A percentile compares a stretch with the other conserved stretches of the same genome.
Conservation (phyloP, 2,888 invertebrate species). For the Catocala nupta region DNA sequence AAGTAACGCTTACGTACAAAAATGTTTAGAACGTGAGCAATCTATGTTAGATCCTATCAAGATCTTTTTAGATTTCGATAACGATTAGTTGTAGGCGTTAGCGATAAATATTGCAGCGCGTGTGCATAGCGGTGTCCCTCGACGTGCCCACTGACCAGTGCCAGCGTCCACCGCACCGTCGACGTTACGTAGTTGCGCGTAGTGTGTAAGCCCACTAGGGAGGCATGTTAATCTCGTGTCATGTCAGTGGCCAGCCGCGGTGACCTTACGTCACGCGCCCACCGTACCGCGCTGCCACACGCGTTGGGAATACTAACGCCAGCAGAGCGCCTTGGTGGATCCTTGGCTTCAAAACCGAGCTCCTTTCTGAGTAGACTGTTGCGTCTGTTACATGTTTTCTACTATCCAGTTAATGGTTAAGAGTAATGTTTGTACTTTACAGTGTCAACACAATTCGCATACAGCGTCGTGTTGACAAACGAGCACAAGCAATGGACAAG, state of each 20-base stretch:
- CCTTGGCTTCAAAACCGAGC: slow-evolving; percentile 87
- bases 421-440: slow-evolving; percentile 41
- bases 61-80: slow-evolving; percentile 39
- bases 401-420: slow-evolving; percentile 63
- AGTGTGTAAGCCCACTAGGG: slow-evolving; percentile 48
- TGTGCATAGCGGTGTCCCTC: slow-evolving; percentile 21
- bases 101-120: slow-evolving; percentile 23
- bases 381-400: slow-evolving; percentile 75
- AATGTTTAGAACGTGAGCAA: slow-evolving; percentile 35
- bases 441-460: slow-evolving; percentile 38
- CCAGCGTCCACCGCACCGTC: slow-evolving; percentile 6
- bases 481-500: slow-evolving; percentile 18
- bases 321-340: slow-evolving; percentile 83
- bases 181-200: slow-evolving; percentile 33
- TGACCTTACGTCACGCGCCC: slow-evolving; percentile 85
- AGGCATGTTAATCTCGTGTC: slow-evolving; percentile 77
- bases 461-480: slow-evolving; percentile 35
- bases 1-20: not conserved
- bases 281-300: slow-evolving; percentile 73
- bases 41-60: slow-evolving; percentile 35
- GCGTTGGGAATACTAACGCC: slow-evolving; percentile 84
- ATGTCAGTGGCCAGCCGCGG: slow-evolving; percentile 78
- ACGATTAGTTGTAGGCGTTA: slow-evolving; percentile 30
- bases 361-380: slow-evolving; percentile 83
- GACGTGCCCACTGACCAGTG: slow-evolving; percentile 19